These are phyloP conservation scores for Drosophila borborema DNA, from an alignment of 2,888 invertebrate genomes.

Conservation along the genomic window DNA sequence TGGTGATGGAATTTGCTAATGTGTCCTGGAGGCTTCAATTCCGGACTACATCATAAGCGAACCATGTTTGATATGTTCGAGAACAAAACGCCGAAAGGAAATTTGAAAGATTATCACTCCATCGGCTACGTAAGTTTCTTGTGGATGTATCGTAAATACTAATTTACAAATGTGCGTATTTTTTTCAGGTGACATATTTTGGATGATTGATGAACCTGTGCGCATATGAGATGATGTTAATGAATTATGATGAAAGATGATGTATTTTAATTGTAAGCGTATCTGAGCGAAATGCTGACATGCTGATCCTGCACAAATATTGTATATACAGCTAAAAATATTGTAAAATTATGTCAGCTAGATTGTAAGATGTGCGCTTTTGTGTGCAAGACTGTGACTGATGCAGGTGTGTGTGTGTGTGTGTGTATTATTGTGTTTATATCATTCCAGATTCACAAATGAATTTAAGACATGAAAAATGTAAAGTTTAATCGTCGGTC, in stretches of 20 bases:
- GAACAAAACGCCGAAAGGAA: slow-evolving; percentile 39
- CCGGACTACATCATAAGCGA: slow-evolving; percentile 22
- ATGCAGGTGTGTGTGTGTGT: slow-evolving; percentile 8
- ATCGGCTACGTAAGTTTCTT: slow-evolving; percentile 66
- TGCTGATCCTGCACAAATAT: slow-evolving; percentile 63
- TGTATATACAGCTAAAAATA: slow-evolving; percentile 45
- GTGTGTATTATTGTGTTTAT: slow-evolving; percentile 32
- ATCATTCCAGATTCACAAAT: slow-evolving; percentile 56
- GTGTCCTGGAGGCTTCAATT: slow-evolving; percentile 41
- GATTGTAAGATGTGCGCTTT: slow-evolving; percentile 11
- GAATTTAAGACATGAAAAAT: slow-evolving; percentile 9
- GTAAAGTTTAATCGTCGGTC: slow-evolving; percentile 33
- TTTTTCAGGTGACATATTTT: slow-evolving; percentile 34
- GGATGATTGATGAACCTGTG: slow-evolving; percentile 48
- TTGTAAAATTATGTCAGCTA: slow-evolving; percentile 32
- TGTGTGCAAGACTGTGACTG: slow-evolving; percentile 56
- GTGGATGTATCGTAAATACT: not conserved
- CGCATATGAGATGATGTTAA: slow-evolving; percentile 41
- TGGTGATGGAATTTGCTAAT: slow-evolving; percentile 25
- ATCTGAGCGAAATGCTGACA: no score
- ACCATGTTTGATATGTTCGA: not conserved
- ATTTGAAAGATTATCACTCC: slow-evolving; percentile 51
- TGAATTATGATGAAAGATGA: slow-evolving; percentile 37
- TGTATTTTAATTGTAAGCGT: slow-evolving; percentile 31
- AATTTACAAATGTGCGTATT: not conserved